Percentiles rank a stretch among this genome's conserved stretches.
Conservation (phyloP, 2,888 invertebrate species). For the Deilephila porcellus region DNA sequence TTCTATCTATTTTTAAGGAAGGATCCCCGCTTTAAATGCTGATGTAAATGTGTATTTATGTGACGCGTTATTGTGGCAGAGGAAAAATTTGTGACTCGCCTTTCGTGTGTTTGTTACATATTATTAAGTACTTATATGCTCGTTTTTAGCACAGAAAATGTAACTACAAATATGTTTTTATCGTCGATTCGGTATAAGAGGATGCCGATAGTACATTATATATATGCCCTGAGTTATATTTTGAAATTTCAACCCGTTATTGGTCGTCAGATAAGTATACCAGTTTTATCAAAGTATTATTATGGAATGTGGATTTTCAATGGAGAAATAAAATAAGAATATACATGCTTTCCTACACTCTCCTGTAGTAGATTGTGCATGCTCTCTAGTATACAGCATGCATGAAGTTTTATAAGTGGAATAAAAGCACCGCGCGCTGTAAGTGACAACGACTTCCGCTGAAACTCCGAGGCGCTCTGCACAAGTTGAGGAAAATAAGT, state of each 20-base stretch:
- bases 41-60: slow-evolving; percentile 23
- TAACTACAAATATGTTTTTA: too few relatives aligned
- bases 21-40: slow-evolving; percentile 11
- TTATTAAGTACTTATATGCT: too few relatives aligned
- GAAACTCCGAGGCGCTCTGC: not conserved
- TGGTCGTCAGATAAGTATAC: too few relatives aligned
- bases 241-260: too few relatives aligned
- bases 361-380: not conserved
- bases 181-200: too few relatives aligned
- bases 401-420: slow-evolving; percentile 14
- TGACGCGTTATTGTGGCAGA: not conserved
- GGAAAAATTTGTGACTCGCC: not conserved
- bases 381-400: not conserved
- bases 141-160: too few relatives aligned
- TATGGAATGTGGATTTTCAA: too few relatives aligned
- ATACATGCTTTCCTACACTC: too few relatives aligned
- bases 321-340: too few relatives aligned
- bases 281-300: too few relatives aligned
- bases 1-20: slow-evolving; percentile 17
- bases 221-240: too few relatives aligned
- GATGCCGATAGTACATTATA: too few relatives aligned
- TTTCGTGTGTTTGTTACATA: not conserved
- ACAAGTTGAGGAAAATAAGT: not conserved
- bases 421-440: slow-evolving; percentile 17
- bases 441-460: slow-evolving; percentile 14